Percentiles rank a stretch among this genome's conserved stretches.
phyloP scores from a whole-genome alignment of 1,140 invertebrate species.

The Antheraea mylitta region DNA sequence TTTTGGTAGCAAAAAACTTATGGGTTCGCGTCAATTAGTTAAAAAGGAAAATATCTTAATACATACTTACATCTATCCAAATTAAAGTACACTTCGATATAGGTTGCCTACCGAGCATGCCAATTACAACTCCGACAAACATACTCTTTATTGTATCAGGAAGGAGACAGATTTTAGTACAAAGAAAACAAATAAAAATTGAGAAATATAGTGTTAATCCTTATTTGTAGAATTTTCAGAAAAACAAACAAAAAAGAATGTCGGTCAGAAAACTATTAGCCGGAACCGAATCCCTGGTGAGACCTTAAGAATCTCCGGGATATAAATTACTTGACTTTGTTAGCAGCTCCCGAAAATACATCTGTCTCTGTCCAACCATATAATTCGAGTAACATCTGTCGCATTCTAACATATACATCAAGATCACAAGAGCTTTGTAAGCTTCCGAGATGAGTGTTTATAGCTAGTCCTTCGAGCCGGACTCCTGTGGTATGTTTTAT shows the following conservation, averaged over 20 bases:
- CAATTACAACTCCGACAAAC: too few relatives aligned
- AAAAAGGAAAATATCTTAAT: too few relatives aligned
- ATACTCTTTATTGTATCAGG: too few relatives aligned
- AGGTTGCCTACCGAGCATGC: too few relatives aligned
- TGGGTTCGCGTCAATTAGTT: too few relatives aligned
- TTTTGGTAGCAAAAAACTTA: too few relatives aligned
- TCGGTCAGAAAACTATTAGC: constrained; percentile 30
- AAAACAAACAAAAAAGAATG: constrained; percentile 15
- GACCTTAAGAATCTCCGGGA: constrained; percentile 18
- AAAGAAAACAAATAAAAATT: too few relatives aligned
- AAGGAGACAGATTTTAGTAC: too few relatives aligned
- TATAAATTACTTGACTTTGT: constrained; percentile 32
- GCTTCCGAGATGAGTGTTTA: constrained; percentile 71
- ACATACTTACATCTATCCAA: too few relatives aligned
- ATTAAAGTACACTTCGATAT: too few relatives aligned
- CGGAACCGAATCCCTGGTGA: constrained; percentile 18
- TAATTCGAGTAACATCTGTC: constrained; percentile 52
- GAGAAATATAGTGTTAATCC: too few relatives aligned
- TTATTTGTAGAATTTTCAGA: neutral
- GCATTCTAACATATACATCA: constrained; percentile 46
- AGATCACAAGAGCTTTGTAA: constrained; percentile 56
- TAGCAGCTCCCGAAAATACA: constrained; percentile 19
- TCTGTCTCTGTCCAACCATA: constrained; percentile 37
- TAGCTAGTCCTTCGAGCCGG: constrained; percentile 61
- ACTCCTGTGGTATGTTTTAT: constrained; percentile 39